Evolutionary conservation across 2,888 invertebrate genomes (phyloP), one percentile per base, ranked within the genome.

Genomic region (Alloplasta piceator): DNA sequence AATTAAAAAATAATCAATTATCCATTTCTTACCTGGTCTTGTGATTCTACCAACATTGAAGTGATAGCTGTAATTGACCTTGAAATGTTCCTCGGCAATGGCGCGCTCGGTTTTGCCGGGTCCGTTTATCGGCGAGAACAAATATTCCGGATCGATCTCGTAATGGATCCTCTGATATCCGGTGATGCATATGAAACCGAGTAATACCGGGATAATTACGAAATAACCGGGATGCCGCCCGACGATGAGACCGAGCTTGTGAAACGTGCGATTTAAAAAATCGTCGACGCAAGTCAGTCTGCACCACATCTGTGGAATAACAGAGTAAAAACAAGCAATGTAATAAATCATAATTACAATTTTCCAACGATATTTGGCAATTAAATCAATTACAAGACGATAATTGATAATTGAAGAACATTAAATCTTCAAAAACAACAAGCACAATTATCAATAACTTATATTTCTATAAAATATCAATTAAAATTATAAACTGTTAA

Each of bases 121-220:
- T 0, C 98, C 98, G 87, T 96, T 96, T 84, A 97, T 94, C 0
- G 98, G 98, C 48, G 97, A 97, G 93, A 98, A 98, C 14, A 98
- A 94, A 92, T 98, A 98, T 92, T 98, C 98, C 0, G 98, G 98
- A 92, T 98, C 98, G 93, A 98, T 98, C 93, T 98, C 97, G 93
- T 97, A 98, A 91, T 96, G 93, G 78, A 98, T 94, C 91, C 95
- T 94, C 93, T 98, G 98, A 92, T 96, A 97, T 68, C 98, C 98
- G 36, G 98, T 98, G 92, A 97, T 95, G 92, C 97, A 96, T 70
- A 98, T 94, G 75, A 96, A 92, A 0, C 97, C 95, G 73, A 98
- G 93, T 64, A 98, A 94, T 48, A 98, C 92, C n/a, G 98, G 98
- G 74, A 98, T 94, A 87, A 98, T 95, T 85, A 98, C 94, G 93